Evolutionary conservation across 2,113 vertebrate genomes (phyloP), one percentile per base, ranked within the genome.

Genomic region (Brachypodius melanocephalos): DNA sequence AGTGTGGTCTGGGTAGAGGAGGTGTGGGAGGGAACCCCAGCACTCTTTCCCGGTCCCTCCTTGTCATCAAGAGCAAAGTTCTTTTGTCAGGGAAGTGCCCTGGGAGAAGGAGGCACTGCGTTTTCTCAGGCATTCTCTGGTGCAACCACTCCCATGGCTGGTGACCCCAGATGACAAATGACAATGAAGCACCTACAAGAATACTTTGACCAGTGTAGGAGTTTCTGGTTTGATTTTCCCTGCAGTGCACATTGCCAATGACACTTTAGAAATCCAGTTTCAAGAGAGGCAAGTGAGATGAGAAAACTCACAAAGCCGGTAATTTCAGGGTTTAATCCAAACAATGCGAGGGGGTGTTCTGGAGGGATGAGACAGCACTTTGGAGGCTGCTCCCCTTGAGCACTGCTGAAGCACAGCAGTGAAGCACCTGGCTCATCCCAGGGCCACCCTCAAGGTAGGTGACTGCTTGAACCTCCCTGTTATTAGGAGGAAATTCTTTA

Each of bases 331-430:
- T 86, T 92, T 63, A 67, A 78, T 31, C 51, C 2, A 0, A 7
- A 5, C 38, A 28, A 38, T 6, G 1, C 0, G 0, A 82, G 17
- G 16, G 10, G 21, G 14, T 6, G 1, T 2, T 1, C 14, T 0
- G 0, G n/a, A 40, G 31, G 32, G 65, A 15, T 3, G 2, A 26
- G 26, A 17, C 0, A 12, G 28, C 58, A 36, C 22, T 10, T 8
- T 6, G 1, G 9, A 29, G 8, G 22, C 52, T 66, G 12, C 20
- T 69, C 6, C 42, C 19, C 31, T 55, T 0, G 0, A 57, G 28
- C 1, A 0, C 21, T 0, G 0, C 32, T 65, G 34, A 71, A 62
- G 21, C 28, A 17, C 24, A 57, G 18, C 0, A 0, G 18, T 1
- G 6, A 84, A 26, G 16, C 17, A 38, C 22, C 29, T 46, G 34